Conservation (phyloP, 1,140 invertebrate genomes). For the Pararge aegeria region DNA sequence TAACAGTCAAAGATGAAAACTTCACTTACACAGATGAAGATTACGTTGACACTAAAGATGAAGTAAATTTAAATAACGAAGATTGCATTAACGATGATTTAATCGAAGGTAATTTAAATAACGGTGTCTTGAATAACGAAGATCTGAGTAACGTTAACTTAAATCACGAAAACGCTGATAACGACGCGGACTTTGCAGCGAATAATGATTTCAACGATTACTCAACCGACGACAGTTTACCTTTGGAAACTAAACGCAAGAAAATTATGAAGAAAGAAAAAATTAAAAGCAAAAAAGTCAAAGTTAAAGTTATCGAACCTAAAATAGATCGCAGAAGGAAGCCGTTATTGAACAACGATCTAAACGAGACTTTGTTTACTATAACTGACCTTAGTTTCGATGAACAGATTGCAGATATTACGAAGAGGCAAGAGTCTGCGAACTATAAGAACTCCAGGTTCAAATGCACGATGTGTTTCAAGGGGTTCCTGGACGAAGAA, state of each 20-base stretch:
- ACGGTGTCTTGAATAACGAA: slow-evolving; percentile 15
- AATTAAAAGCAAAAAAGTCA: slow-evolving; percentile 35
- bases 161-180: slow-evolving; percentile 12
- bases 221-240: slow-evolving; percentile 52
- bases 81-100: not conserved
- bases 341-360: slow-evolving; percentile 61
- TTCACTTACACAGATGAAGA: not conserved
- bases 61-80: not conserved
- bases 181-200: slow-evolving; percentile 22
- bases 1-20: not conserved
- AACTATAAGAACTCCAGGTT: slow-evolving; percentile 63
- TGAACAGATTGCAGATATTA: slow-evolving; percentile 61
- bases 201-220: slow-evolving; percentile 31
- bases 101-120: not conserved
- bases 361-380: slow-evolving; percentile 63
- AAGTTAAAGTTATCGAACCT: slow-evolving; percentile 36
- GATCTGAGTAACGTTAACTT: not conserved
- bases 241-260: slow-evolving; percentile 35
- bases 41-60: not conserved
- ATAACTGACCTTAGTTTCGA: slow-evolving; percentile 57
- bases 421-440: slow-evolving; percentile 50
- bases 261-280: slow-evolving; percentile 34
- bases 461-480: slow-evolving; percentile 62
- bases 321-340: slow-evolving; percentile 61
- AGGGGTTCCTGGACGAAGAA: slow-evolving; percentile 66